Evolutionary conservation across 2,797 vertebrate species (phyloP).

Genomic region (Coranthus polyacanthus): DNA sequence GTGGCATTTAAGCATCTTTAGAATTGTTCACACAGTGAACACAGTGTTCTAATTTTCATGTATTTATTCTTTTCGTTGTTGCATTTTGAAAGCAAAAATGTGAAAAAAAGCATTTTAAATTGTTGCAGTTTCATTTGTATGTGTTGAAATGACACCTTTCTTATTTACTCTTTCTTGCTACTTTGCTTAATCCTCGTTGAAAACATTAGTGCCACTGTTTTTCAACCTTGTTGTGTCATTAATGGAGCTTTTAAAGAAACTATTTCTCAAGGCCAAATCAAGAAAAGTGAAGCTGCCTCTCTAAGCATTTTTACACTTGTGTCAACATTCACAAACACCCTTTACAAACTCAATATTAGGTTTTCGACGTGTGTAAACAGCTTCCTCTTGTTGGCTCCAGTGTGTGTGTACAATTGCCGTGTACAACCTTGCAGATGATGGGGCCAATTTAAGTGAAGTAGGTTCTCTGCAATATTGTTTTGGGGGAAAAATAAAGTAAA

Average conservation of each 20-base stretch:
- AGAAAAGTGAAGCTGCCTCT: not conserved
- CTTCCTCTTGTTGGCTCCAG: not conserved
- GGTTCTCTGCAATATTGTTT: not conserved
- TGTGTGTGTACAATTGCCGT: slow-evolving; percentile 4
- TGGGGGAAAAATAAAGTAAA: not conserved
- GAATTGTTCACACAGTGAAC: not conserved
- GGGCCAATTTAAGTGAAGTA: not conserved
- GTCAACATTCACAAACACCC: not conserved
- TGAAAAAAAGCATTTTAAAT: too few relatives aligned
- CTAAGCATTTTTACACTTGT: not conserved
- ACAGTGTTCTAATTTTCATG: not conserved
- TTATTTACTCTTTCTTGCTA: too few relatives aligned
- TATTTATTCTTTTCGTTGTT: too few relatives aligned
- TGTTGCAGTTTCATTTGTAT: too few relatives aligned
- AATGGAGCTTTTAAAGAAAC: not conserved
- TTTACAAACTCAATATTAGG: not conserved
- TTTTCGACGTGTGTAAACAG: not conserved
- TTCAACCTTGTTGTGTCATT: not conserved
- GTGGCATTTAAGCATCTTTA: not conserved
- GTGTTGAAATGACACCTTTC: too few relatives aligned
- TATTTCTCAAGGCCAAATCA: not conserved
- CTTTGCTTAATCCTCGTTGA: too few relatives aligned
- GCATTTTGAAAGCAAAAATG: too few relatives aligned
- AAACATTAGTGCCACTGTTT: too few relatives aligned
- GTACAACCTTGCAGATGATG: slow-evolving; percentile 5